Percentiles rank a stretch among this genome's conserved stretches.
Conservation (phyloP, 2,888 invertebrate genomes). For the Ceratothoa steindachneri region DNA sequence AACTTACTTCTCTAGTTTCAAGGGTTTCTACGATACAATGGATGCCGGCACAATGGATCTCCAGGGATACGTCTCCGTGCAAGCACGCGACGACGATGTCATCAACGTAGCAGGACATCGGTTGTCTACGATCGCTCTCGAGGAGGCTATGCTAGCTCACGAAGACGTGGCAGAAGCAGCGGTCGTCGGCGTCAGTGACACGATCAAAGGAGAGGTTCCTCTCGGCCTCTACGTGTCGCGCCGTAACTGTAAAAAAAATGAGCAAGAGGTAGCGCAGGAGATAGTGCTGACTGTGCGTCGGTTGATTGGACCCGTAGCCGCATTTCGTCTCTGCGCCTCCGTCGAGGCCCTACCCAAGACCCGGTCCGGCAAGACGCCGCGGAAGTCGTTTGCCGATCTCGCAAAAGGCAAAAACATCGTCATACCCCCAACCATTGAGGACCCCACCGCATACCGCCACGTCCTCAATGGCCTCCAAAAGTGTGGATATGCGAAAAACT, state of each 20-base stretch:
- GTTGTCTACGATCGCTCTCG: constrained; percentile 80
- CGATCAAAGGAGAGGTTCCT: constrained; percentile 84
- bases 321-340: constrained; percentile 73
- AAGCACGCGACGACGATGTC: constrained; percentile 87
- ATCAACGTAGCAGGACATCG: constrained; percentile 93
- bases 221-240: constrained; percentile 71
- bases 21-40: constrained; percentile 85
- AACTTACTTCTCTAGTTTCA: constrained; percentile 75
- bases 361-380: constrained; percentile 74
- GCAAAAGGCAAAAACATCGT: constrained; percentile 74
- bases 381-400: constrained; percentile 79
- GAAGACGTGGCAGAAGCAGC: constrained; percentile 79
- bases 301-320: constrained; percentile 79
- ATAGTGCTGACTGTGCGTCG: constrained; percentile 61
- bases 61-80: constrained; percentile 79
- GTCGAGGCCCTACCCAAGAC: constrained; percentile 81
- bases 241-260: constrained; percentile 57
- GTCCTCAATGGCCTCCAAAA: constrained; percentile 65
- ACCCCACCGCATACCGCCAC: constrained; percentile 73
- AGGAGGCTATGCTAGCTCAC: constrained; percentile 84
- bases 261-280: constrained; percentile 59
- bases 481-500: constrained; percentile 25
- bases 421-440: constrained; percentile 80
- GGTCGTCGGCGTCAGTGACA: constrained; percentile 84
- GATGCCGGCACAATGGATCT: constrained; percentile 84